Conservation (phyloP, 2,888 invertebrate species). For the Sarcophaga caerulescens region DNA sequence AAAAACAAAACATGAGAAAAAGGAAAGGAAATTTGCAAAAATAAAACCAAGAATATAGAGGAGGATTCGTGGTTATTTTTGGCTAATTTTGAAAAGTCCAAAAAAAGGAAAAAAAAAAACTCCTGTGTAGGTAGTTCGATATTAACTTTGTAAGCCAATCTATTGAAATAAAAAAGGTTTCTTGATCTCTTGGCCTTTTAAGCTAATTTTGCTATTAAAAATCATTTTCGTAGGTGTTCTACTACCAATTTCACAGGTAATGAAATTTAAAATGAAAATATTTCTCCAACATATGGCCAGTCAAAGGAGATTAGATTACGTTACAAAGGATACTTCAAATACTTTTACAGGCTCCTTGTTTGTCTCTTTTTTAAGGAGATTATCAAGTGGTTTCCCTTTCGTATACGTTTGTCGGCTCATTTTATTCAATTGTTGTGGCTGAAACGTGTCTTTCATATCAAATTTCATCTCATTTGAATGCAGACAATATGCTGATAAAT, state of each 20-base stretch:
- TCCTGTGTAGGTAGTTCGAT: no score
- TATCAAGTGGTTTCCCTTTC: no score
- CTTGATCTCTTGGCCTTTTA: background rate
- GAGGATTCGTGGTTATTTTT: no score
- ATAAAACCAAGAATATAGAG: no score
- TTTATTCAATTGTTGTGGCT: background rate
- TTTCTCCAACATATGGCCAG: constrained; percentile 1
- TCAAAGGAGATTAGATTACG: no score
- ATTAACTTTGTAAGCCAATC: no score
- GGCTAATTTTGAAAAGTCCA: no score
- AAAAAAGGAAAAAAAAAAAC: no score
- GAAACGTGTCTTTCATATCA: constrained; percentile 7
- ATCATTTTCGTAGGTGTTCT: constrained; percentile 1
- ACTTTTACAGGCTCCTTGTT: background rate
- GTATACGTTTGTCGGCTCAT: no score
- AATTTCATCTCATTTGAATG: constrained; percentile 5
- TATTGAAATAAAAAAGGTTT: no score
- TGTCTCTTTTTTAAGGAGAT: background rate
- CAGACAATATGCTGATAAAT: background rate
- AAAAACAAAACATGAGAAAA: no score
- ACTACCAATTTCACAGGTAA: background rate
- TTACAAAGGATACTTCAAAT: background rate
- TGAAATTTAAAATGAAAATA: background rate
- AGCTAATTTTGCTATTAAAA: background rate
- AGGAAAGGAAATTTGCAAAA: no score